These are phyloP conservation scores for Phytoseiulus persimilis DNA, from an alignment of 2,888 invertebrate genomes.

Conservation along the genomic window DNA sequence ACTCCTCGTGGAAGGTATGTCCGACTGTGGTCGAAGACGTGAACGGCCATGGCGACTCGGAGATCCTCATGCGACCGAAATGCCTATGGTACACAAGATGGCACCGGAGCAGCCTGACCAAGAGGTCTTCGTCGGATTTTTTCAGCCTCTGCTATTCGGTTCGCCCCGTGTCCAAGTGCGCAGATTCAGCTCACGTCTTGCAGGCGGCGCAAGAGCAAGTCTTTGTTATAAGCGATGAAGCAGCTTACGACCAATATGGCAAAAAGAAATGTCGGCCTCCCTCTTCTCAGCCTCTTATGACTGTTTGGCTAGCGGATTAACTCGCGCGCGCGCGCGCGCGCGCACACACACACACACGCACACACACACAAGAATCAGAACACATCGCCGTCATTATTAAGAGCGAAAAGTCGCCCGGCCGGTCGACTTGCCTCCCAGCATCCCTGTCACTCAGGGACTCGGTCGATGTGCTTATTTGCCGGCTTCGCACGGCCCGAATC, in stretches of 20 bases:
- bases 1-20: too few relatives aligned
- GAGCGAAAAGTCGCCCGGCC: constrained; percentile 5
- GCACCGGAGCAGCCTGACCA: too few relatives aligned
- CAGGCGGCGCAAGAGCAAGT: neutral
- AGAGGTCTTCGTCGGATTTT: too few relatives aligned
- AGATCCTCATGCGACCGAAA: too few relatives aligned
- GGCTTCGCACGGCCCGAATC: neutral
- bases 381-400: neutral
- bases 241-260: neutral
- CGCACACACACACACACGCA: too few relatives aligned
- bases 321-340: neutral
- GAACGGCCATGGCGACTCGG: too few relatives aligned
- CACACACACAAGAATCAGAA: neutral
- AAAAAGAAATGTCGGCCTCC: constrained; percentile 5
- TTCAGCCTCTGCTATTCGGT: neutral
- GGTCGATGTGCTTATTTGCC: neutral
- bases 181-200: neutral
- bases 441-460: too few relatives aligned
- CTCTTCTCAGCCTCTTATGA: neutral
- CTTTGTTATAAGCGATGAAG: constrained; percentile 5
- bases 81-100: too few relatives aligned
- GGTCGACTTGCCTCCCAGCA: neutral
- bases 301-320: constrained; percentile 5
- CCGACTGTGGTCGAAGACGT: too few relatives aligned
- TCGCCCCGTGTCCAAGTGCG: neutral